Conservation (phyloP, 2,797 vertebrate species). For the Sebastes cheni region DNA sequence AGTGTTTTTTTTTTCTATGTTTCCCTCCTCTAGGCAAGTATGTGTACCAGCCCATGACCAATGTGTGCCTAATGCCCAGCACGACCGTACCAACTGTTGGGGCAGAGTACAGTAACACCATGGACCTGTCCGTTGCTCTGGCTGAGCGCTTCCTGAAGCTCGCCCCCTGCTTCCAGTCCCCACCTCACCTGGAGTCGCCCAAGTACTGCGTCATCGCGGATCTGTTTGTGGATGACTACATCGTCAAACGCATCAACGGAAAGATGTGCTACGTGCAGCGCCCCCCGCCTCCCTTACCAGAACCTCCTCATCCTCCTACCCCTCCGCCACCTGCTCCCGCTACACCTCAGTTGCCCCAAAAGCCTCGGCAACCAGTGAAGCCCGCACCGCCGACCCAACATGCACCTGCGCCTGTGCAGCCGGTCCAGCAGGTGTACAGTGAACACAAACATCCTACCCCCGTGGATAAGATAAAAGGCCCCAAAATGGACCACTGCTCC, state of each 20-base stretch:
- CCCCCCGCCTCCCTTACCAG: slow-evolving; percentile 79
- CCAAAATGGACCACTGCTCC: slow-evolving; percentile 93
- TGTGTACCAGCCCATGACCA: slow-evolving; percentile 98
- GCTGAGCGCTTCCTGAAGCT: slow-evolving; percentile 93
- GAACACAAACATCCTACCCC: slow-evolving; percentile 70
- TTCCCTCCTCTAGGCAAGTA: slow-evolving; percentile 88
- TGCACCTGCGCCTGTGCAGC: slow-evolving; percentile 31
- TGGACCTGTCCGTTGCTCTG: slow-evolving; percentile 92
- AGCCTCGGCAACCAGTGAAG: slow-evolving; percentile 42
- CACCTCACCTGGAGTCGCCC: slow-evolving; percentile 89
- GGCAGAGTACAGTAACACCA: slow-evolving; percentile 86
- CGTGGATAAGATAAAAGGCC: slow-evolving; percentile 84
- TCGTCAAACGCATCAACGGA: slow-evolving; percentile 96
- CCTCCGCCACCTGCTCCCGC: slow-evolving; percentile 55
- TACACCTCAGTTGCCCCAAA: slow-evolving; percentile 38
- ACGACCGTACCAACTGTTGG: slow-evolving; percentile 87
- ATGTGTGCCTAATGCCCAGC: slow-evolving; percentile 94
- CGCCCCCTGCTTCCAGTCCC: slow-evolving; percentile 91
- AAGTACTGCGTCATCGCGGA: slow-evolving; percentile 94
- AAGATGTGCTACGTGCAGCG: slow-evolving; percentile 99
- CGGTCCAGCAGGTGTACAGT: slow-evolving; percentile 47
- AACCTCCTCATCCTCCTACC: slow-evolving; percentile 63
- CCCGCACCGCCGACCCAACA: slow-evolving; percentile 32
- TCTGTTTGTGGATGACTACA: slow-evolving; percentile 96
- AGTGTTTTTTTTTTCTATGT: neutral